Conservation (phyloP, 2,888 invertebrate species). For the Melanostoma scalare region DNA sequence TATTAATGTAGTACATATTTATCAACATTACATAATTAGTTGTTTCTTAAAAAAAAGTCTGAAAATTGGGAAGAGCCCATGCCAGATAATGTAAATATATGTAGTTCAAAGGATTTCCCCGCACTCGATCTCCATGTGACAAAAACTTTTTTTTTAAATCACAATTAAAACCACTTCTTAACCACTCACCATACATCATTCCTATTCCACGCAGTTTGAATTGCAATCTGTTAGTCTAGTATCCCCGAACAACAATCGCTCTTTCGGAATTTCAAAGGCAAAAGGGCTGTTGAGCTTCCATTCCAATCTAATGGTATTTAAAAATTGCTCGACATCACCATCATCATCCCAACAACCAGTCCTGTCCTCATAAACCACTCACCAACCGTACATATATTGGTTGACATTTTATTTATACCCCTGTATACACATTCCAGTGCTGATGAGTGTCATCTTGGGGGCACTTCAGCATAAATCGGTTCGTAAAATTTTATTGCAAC, state of each 20-base stretch:
- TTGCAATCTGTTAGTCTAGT: conserved; percentile 14
- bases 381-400: conserved; percentile 6
- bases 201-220: neutral
- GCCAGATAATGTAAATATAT: no score
- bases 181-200: no score
- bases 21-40: no score
- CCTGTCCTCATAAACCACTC: neutral
- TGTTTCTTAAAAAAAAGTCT: no score
- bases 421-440: neutral
- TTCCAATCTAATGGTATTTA: conserved; percentile 51
- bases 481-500: conserved; percentile 58
- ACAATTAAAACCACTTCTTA: no score
- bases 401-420: conserved; percentile 39
- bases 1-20: no score
- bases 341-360: conserved; percentile 10
- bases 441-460: conserved; percentile 43
- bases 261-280: conserved; percentile 48
- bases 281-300: conserved; percentile 38
- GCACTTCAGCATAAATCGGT: conserved; percentile 50
- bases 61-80: no score
- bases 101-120: no score
- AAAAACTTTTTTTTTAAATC: no score
- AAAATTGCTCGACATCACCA: conserved; percentile 45
- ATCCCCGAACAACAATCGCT: conserved; percentile 10
- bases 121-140: no score